Percentiles rank a stretch among this genome's conserved stretches.
These are phyloP conservation scores for Latrodectus geometricus DNA, from an alignment of 1,140 invertebrate genomes.

Conservation along the genomic window DNA sequence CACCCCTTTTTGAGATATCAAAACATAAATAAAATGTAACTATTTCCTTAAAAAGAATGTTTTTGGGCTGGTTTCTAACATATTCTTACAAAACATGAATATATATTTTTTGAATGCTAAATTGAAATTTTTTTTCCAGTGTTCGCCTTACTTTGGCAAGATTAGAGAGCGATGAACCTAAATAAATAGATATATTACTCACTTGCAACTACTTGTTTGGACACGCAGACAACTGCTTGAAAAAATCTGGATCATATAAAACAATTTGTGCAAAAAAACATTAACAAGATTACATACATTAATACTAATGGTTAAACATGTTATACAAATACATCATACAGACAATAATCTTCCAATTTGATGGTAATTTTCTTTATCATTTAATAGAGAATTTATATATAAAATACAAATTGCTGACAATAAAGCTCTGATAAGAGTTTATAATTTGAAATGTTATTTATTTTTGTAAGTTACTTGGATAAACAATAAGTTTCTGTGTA, in stretches of 20 bases:
- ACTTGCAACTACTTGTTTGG: conserved; percentile 13
- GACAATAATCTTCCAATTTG: neutral
- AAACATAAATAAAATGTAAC: neutral
- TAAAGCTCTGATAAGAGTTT: too few species aligned
- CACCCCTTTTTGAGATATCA: conserved; percentile 34
- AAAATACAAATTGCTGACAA: too few species aligned
- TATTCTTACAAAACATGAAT: conserved; percentile 30
- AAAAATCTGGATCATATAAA: neutral
- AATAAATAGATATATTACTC: conserved; percentile 14
- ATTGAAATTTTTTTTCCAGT: conserved; percentile 20
- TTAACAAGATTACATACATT: neutral
- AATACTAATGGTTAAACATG: neutral
- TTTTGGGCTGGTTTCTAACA: neutral
- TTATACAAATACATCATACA: neutral
- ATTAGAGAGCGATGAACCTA: neutral
- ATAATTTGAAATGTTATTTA: too few species aligned
- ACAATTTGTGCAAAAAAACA: neutral
- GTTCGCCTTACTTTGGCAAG: conserved; percentile 32
- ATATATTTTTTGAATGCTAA: conserved; percentile 3
- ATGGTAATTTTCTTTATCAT: neutral
- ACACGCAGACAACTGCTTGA: neutral
- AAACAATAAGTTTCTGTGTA: too few species aligned
- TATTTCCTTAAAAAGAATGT: neutral
- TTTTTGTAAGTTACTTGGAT: too few species aligned
- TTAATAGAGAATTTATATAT: neutral